Conservation (phyloP, 2,888 invertebrate species). For the Rosalia funebris region DNA sequence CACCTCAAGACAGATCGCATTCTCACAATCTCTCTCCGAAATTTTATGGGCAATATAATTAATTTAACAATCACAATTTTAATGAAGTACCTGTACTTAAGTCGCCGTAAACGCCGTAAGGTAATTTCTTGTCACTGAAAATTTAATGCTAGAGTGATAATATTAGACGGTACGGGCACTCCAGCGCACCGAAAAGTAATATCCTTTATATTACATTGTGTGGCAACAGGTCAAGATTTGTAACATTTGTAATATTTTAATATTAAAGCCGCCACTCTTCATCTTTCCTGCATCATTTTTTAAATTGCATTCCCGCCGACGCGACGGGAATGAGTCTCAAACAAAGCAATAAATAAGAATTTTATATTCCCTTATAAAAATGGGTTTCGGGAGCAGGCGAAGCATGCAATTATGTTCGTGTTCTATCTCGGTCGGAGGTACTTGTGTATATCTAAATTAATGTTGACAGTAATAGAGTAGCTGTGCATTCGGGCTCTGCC, state of each 20-base stretch:
- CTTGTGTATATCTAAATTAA: conserved; percentile 53
- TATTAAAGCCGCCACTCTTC: conserved; percentile 24
- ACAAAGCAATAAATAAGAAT: conserved; percentile 48
- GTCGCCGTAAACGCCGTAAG: conserved; percentile 24
- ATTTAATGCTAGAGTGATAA: conserved; percentile 18
- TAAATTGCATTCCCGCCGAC: conserved; percentile 27
- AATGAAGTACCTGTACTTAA: conserved; percentile 23
- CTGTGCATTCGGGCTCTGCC: conserved; percentile 26
- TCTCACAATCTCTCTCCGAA: conserved; percentile 8
- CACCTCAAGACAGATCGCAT: background rate
- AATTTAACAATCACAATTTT: conserved; percentile 29
- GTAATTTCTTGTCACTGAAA: conserved; percentile 26
- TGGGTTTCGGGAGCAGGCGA: conserved; percentile 43
- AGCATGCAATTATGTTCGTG: conserved; percentile 53
- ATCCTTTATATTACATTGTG: conserved; percentile 18
- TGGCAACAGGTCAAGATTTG: conserved; percentile 32
- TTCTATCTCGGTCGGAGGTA: conserved; percentile 47
- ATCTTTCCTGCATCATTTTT: conserved; percentile 28
- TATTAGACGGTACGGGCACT: conserved; percentile 9
- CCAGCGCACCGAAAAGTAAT: conserved; percentile 12
- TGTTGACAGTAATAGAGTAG: conserved; percentile 53
- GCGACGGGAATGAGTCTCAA: conserved; percentile 32
- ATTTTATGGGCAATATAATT: conserved; percentile 24
- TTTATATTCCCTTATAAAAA: conserved; percentile 45
- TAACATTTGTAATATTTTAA: conserved; percentile 29